phyloP scores from a whole-genome alignment of 2,888 invertebrate genomes.

The Trachelus tabidus region DNA sequence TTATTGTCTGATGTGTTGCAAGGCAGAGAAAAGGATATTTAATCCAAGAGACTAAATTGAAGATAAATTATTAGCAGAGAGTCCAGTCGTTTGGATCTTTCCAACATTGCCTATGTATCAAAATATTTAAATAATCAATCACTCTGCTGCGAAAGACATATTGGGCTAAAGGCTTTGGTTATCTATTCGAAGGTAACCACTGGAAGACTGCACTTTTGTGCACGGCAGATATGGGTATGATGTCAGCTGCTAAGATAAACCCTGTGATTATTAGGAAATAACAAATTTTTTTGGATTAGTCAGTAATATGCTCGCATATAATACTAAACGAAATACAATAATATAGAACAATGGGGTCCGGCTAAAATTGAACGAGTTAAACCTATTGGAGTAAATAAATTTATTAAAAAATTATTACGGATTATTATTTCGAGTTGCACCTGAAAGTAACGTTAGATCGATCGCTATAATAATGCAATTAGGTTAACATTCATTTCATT shows the following conservation, averaged over 20 bases:
- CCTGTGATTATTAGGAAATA: conserved; percentile 65
- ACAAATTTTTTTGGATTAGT: conserved; percentile 58
- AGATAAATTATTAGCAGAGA: not conserved
- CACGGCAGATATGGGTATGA: conserved; percentile 60
- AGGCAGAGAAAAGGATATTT: not conserved
- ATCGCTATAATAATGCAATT: conserved; percentile 45
- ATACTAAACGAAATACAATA: conserved; percentile 55
- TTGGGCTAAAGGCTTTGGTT: conserved; percentile 26
- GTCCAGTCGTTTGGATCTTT: conserved; percentile 23
- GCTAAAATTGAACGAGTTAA: conserved; percentile 57
- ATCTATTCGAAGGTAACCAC: conserved; percentile 56
- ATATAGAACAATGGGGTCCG: conserved; percentile 50
- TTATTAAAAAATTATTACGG: conserved; percentile 51
- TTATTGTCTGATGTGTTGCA: not conserved
- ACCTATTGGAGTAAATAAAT: conserved; percentile 63
- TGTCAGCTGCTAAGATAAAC: conserved; percentile 65
- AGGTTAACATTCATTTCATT: conserved; percentile 41
- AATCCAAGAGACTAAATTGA: not conserved
- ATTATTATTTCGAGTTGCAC: conserved; percentile 56
- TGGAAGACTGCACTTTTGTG: conserved; percentile 58
- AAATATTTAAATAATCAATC: conserved; percentile 44
- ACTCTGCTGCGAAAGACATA: conserved; percentile 39
- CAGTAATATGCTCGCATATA: conserved; percentile 43
- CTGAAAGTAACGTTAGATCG: conserved; percentile 64
- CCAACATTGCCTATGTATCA: conserved; percentile 38